phyloP scores from a whole-genome alignment of 2,797 vertebrate genomes.

The Tokudaia tokunoshimensis region DNA sequence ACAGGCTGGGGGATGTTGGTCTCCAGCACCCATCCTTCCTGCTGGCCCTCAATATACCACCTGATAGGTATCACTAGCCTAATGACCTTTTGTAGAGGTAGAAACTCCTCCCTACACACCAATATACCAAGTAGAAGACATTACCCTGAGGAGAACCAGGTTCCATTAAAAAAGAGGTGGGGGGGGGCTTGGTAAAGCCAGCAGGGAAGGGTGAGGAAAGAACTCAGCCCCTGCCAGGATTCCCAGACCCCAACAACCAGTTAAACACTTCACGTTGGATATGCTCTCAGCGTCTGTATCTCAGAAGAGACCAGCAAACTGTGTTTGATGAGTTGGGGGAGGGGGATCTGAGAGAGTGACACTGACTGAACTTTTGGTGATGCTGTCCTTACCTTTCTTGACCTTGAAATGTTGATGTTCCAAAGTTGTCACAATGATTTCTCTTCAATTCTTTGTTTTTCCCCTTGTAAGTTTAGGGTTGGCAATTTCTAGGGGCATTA shows the following conservation, averaged over 20 bases:
- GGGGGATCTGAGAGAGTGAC: neutral
- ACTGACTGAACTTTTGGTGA: fast-evolving
- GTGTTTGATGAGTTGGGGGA: neutral
- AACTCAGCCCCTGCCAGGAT: fast-evolving
- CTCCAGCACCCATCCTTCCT: neutral
- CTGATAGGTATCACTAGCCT: fast-evolving
- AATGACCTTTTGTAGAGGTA: neutral
- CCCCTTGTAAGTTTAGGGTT: neutral
- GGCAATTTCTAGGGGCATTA: neutral
- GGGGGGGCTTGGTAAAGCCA: neutral
- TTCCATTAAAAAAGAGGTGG: neutral
- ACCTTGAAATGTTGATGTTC: neutral
- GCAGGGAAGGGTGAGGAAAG: neutral
- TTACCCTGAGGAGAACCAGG: neutral
- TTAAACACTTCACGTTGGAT: neutral
- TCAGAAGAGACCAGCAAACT: neutral
- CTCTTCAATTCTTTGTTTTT: conserved; percentile 20
- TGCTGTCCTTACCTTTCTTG: neutral
- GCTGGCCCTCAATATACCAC: too few relatives aligned
- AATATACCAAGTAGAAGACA: neutral
- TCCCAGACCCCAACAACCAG: neutral
- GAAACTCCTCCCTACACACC: neutral
- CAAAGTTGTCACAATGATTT: neutral
- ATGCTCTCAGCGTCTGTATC: neutral
- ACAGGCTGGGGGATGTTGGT: neutral